Evolutionary conservation across 2,888 invertebrate genomes (phyloP).

Genomic region (Aproaerema taeniolella): DNA sequence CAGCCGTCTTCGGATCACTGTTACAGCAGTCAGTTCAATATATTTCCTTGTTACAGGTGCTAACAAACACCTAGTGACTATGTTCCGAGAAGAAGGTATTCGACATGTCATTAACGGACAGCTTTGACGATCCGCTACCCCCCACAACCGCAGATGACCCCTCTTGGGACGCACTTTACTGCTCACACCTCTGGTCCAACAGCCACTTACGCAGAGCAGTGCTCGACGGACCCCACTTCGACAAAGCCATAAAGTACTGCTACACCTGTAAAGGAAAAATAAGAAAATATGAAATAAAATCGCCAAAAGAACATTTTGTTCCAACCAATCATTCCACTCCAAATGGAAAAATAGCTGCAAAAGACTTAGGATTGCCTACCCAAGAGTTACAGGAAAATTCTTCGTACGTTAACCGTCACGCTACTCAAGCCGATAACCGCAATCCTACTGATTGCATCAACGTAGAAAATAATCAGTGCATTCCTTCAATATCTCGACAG

Average conservation of each 20-base stretch:
- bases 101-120: conserved; percentile 49
- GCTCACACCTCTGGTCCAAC: conserved; percentile 62
- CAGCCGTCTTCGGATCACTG: too few species aligned
- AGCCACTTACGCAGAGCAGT: conserved; percentile 50
- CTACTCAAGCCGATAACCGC: conserved; percentile 28
- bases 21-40: too few species aligned
- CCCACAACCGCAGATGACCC: conserved; percentile 40
- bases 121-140: conserved; percentile 36
- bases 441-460: conserved; percentile 16
- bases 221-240: conserved; percentile 42
- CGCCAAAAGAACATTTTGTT: conserved; percentile 41
- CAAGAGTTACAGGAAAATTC: neutral
- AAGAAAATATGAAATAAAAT: conserved; percentile 61
- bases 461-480: conserved; percentile 39
- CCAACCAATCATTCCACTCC: conserved; percentile 65
- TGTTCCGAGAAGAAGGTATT: conserved; percentile 19
- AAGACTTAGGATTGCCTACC: conserved; percentile 16
- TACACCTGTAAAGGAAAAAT: conserved; percentile 65
- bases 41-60: conserved; percentile 30
- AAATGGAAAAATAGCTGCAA: conserved; percentile 29
- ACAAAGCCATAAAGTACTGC: conserved; percentile 53
- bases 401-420: conserved; percentile 30
- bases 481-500: conserved; percentile 66
- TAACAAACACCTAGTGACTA: conserved; percentile 18
- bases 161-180: conserved; percentile 56